Conservation (phyloP, 2,888 invertebrate species). For the Aphodius sticticus region DNA sequence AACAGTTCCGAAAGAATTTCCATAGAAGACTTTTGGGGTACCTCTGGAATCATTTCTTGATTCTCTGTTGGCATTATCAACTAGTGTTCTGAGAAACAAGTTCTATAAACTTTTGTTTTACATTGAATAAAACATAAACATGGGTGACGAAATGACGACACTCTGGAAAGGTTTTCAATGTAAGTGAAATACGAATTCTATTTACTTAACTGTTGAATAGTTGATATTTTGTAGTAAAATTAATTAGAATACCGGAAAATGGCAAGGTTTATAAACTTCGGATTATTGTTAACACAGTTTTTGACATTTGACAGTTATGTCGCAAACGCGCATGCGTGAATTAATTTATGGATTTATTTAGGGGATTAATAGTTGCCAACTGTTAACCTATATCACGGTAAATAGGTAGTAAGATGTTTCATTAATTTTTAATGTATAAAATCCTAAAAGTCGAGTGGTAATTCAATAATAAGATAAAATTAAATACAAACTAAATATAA, state of each 20-base stretch:
- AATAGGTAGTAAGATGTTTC: too few relatives aligned
- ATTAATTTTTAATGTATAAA: too few relatives aligned
- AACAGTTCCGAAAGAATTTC: constrained; percentile 87
- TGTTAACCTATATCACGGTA: background rate
- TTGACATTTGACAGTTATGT: background rate
- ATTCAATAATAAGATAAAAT: too few relatives aligned
- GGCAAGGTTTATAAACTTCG: background rate
- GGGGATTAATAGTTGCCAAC: background rate
- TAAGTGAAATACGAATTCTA: background rate
- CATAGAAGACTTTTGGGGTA: constrained; percentile 69
- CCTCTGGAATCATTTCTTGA: constrained; percentile 37
- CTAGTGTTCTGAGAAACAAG: background rate
- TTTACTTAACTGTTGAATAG: background rate
- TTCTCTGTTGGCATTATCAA: constrained; percentile 40
- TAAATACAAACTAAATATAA: too few relatives aligned
- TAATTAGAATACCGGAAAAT: background rate
- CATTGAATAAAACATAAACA: background rate
- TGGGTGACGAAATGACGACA: background rate
- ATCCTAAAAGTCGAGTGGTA: too few relatives aligned
- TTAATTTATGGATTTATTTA: background rate
- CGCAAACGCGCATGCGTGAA: background rate
- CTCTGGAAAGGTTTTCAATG: constrained; percentile 7
- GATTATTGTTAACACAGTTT: background rate
- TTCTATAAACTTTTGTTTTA: background rate
- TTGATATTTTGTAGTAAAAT: background rate